Base-by-base conservation (phyloP, 2,113 vertebrate genomes). In the Panurus biarmicus region DNA sequence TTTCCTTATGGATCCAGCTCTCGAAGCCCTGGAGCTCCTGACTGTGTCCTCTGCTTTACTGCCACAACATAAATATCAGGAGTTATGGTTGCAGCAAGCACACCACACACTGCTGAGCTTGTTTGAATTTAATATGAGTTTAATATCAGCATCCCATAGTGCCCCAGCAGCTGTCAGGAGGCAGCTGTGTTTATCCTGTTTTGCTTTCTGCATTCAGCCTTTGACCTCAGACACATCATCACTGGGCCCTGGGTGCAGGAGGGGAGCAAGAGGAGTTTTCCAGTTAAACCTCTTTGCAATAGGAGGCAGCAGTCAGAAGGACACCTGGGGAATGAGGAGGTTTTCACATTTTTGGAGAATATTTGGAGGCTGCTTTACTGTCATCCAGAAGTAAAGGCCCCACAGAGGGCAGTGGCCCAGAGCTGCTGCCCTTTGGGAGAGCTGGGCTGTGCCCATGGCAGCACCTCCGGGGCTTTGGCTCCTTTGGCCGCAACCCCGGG, bases 41-140 rank as follows among this genome's bases (percentile, higher is more conserved):
- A 13, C 81, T 62, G 71, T 25, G 44, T 82, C 72, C 66, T 82
- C 75, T 69, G 6, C 12, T 4, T 89, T 29, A 26, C 26, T 47
- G 78, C 57, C 71, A 92, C 86, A 36, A 40, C 89, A 71, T 51
- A 90, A 90, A 87, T 38, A 82, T 3, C 14, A 7, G 74, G 70
- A 92, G 89, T 82, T 82, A 78, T 12, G 61, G 83, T 0, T 94
- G 95, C 83, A 92, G 91, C 79, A 57, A 57, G 89, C 65, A 47
- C 48, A 2, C 66, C 40, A 76, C 87, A 69, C 73, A 14, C 21
- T 77, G 85, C 95, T 90, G 95, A 92, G 93, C 83, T 67, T 48
- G 61, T 82, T 45, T 85, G 89, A 85, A 82, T 92, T 71, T 12
- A 74, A 58, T 42, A n/a, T 18, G 36, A 77, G 72, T 84, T 81